Evolutionary conservation across 2,888 invertebrate species (phyloP).

Genomic region (Drosophila birchii): DNA sequence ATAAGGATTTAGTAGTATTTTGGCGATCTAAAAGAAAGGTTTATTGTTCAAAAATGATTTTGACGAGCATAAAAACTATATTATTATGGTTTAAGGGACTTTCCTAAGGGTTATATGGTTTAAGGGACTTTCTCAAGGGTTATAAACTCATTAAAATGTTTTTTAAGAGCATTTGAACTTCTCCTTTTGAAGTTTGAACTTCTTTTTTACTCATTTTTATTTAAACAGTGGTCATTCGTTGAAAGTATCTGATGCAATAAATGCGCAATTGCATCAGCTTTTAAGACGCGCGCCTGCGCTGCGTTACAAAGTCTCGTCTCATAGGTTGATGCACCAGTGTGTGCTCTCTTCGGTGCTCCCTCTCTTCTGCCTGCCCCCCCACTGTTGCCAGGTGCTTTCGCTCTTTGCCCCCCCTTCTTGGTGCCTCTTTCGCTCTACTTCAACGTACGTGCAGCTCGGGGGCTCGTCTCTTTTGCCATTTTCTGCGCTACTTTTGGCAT

Average conservation of each 20-base stretch:
- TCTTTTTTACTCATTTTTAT: neutral
- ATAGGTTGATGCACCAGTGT: conserved; percentile 31
- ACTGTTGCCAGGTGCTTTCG: conserved; percentile 21
- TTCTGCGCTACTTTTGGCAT: conserved; percentile 31
- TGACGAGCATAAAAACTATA: neutral
- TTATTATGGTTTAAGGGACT: neutral
- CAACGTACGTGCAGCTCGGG: conserved; percentile 48
- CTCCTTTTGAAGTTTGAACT: neutral
- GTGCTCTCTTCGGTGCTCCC: conserved; percentile 4
- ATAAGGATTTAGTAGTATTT: neutral
- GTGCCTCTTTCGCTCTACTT: conserved; percentile 8
- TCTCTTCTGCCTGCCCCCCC: conserved; percentile 2
- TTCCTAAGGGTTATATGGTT: neutral
- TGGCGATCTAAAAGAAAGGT: neutral
- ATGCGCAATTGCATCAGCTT: conserved; percentile 70
- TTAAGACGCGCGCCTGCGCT: conserved; percentile 58
- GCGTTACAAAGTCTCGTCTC: conserved; percentile 15
- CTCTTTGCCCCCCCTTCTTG: conserved; percentile 1
- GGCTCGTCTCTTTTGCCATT: conserved; percentile 63
- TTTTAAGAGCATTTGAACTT: conserved; percentile 1
- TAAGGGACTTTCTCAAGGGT: neutral
- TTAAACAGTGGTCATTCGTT: conserved; percentile 20
- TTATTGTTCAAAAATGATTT: neutral
- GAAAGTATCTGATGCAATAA: conserved; percentile 68
- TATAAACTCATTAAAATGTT: neutral